Conservation (phyloP, 2,113 vertebrate species). For the Nothocercus nigrocapillus region DNA sequence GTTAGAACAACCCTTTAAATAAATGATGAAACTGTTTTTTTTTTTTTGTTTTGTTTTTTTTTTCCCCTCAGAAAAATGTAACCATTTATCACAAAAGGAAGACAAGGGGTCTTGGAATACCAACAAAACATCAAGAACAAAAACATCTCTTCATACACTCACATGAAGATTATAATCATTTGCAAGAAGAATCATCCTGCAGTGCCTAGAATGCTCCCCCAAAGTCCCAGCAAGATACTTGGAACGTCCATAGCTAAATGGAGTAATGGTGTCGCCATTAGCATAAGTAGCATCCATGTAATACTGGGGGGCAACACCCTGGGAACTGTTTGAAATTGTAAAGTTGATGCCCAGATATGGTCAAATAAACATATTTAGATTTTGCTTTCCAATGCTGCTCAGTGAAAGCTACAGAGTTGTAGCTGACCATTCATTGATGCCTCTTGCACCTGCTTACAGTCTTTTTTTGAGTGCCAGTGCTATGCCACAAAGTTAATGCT, state of each 20-base stretch:
- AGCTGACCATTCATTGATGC: fast-evolving
- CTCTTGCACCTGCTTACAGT: not conserved
- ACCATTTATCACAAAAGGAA: not conserved
- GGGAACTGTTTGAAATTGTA: not conserved
- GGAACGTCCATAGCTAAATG: not conserved
- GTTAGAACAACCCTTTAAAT: not conserved
- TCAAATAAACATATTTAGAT: not conserved
- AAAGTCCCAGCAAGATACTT: not conserved
- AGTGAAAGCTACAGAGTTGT: fast-evolving
- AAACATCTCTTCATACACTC: not conserved
- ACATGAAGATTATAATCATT: not conserved
- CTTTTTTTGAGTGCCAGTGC: not conserved
- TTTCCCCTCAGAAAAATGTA: not conserved
- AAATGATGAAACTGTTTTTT: not conserved
- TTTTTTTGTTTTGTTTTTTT: not conserved
- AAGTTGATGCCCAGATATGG: not conserved
- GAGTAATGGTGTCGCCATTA: not conserved
- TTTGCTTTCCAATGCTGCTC: not conserved
- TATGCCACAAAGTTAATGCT: not conserved
- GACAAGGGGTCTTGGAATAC: not conserved
- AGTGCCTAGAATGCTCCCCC: not conserved
- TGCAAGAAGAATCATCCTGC: not conserved
- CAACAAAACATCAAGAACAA: not conserved
- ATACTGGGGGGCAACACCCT: not conserved
- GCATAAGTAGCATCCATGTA: not conserved